Percentiles rank a stretch among this genome's conserved stretches.
phyloP scores from a whole-genome alignment of 1,140 invertebrate species.

The Conus betulinus region DNA sequence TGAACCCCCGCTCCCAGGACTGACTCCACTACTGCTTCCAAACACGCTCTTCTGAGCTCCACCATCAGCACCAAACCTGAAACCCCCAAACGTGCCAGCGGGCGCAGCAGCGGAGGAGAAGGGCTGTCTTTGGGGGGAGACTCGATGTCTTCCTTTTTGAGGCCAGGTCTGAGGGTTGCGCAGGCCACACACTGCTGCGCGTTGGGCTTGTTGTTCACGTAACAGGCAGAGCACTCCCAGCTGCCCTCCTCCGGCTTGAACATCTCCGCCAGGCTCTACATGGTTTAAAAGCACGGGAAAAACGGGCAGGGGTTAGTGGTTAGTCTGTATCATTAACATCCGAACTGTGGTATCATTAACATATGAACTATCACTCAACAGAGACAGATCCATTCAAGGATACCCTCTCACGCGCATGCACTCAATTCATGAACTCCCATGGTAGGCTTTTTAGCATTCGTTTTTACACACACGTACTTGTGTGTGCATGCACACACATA shows the following conservation, averaged over 20 bases:
- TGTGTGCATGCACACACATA: too few species aligned
- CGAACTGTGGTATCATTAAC: too few species aligned
- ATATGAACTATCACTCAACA: too few species aligned
- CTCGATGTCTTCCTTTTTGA: constrained; percentile 51
- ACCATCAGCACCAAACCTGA: constrained; percentile 26
- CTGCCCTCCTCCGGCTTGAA: constrained; percentile 84
- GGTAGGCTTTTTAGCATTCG: too few species aligned
- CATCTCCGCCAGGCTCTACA: constrained; percentile 63
- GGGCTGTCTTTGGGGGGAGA: neutral
- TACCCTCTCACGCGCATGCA: too few species aligned
- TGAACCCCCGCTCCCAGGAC: constrained; percentile 46
- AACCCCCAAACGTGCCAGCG: constrained; percentile 18
- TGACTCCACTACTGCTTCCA: neutral
- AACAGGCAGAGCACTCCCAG: constrained; percentile 90
- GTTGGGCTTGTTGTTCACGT: constrained; percentile 82
- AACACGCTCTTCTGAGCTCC: constrained; percentile 19
- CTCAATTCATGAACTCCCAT: too few species aligned
- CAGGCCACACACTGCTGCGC: constrained; percentile 83
- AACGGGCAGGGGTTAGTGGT: too few species aligned
- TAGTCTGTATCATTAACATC: too few species aligned
- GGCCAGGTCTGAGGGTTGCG: constrained; percentile 74
- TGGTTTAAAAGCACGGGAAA: neutral
- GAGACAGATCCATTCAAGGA: too few species aligned
- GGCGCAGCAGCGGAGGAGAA: neutral
- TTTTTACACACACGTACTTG: too few species aligned